Evolutionary conservation across 1,140 invertebrate genomes (phyloP).

Genomic region (Protaetia brevitarsis): DNA sequence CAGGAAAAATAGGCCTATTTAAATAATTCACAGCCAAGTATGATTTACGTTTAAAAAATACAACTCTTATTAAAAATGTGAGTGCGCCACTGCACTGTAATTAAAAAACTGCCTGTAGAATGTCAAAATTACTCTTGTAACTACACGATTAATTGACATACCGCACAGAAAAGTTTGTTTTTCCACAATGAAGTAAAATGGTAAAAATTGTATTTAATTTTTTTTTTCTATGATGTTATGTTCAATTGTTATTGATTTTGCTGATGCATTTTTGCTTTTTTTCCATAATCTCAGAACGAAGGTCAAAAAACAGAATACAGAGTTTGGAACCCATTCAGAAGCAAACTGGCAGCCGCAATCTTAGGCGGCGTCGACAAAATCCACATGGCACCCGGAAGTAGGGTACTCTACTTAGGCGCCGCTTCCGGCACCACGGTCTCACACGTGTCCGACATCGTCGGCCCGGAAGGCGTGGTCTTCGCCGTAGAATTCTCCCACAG

Average conservation of each 20-base stretch:
- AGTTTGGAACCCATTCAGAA: constrained; percentile 99
- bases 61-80: no score
- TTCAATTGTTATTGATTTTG: neutral
- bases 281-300: constrained; percentile 55
- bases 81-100: no score
- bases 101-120: no score
- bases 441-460: constrained; percentile 97
- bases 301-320: constrained; percentile 95
- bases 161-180: no score
- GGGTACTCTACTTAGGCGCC: constrained; percentile 95
- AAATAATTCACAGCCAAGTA: no score
- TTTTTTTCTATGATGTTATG: no score
- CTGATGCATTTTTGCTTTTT: neutral
- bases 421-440: constrained; percentile 99
- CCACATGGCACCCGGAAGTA: constrained; percentile 92
- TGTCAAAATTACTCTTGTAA: no score
- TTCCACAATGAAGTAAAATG: no score
- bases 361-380: constrained; percentile 96
- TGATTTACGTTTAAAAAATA: no score
- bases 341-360: constrained; percentile 96
- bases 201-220: no score
- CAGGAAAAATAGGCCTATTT: no score
- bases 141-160: no score
- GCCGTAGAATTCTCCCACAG: constrained; percentile 99
- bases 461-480: constrained; percentile 98